Evolutionary conservation across 2,113 vertebrate genomes (phyloP).

Genomic region (Thinocorus orbignyianus): DNA sequence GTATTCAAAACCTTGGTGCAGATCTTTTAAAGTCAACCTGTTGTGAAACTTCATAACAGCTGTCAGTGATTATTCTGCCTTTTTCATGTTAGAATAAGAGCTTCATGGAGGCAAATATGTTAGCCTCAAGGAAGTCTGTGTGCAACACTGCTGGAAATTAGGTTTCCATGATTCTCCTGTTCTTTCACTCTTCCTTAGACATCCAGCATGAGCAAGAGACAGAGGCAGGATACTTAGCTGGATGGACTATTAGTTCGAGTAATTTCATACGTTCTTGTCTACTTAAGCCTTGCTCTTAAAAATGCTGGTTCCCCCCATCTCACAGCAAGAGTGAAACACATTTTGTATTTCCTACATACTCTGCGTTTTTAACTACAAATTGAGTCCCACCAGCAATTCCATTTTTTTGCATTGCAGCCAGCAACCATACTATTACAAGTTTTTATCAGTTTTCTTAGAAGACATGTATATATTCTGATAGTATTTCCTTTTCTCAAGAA

Average conservation of each 20-base stretch:
- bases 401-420: neutral
- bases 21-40: neutral
- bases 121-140: neutral
- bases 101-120: neutral
- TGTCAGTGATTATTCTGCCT: neutral
- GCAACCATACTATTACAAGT: neutral
- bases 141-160: neutral
- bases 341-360: neutral
- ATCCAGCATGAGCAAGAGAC: neutral
- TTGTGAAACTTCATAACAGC: neutral
- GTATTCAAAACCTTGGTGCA: neutral
- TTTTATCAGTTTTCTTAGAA: neutral
- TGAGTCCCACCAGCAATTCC: neutral
- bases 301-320: neutral
- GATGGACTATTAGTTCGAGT: neutral
- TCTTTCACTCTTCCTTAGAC: neutral
- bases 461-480: neutral
- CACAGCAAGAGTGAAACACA: neutral
- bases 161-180: neutral
- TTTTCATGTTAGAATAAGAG: neutral
- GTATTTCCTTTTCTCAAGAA: neutral
- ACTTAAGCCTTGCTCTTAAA: neutral
- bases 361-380: neutral
- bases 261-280: neutral
- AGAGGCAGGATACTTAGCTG: neutral